Evolutionary conservation across 2,113 vertebrate genomes (phyloP), one percentile per base, ranked within the genome.

Genomic region (Cyprinus carpio): DNA sequence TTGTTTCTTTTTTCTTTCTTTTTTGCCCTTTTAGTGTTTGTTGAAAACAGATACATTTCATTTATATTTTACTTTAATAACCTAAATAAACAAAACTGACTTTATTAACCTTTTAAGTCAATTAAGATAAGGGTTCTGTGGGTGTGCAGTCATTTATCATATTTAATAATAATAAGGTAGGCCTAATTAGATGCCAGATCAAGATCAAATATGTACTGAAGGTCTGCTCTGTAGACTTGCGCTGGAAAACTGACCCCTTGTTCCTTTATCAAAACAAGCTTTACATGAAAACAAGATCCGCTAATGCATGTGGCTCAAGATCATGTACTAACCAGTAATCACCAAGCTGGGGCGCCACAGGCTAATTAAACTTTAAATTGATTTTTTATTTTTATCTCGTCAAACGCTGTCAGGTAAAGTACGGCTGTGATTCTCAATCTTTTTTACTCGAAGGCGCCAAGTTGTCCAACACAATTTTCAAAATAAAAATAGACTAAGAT

Each of bases 261-360:
- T 83, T 27, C 8, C 12, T 46, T 67, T 74, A 77, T 71, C 51
- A 37, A 25, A 80, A 43, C 56, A 25, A 37, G 11, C 11, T 29
- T n/a, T 40, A 3, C 10, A 23, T 79, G 5, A 25, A 37, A 20
- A 77, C 31, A 23, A 4, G 20, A 58, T 34, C 51, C 23, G 29
- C 16, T 20, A 4, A 4, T 20, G 7, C 15, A 11, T 56, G 75
- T 40, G 29, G 1, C 12, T 60, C 20, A 25, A 40, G 9, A 6
- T 51, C 18, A n/a, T 67, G 79, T 31, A 81, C 40, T 54, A 34
- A 69, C 16, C 43, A 69, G 11, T 31, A 23, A 51, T 51, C 62
- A 34, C 80, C 80, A 49, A 69, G 62, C 43, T 46, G 80, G 18
- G 80, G 62, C 80, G 62, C 80, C 51, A 67, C 40, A 54, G 27